Evolutionary conservation across 2,113 vertebrate genomes (phyloP), one percentile per base, ranked within the genome.

Genomic region (Mirounga angustirostris): DNA sequence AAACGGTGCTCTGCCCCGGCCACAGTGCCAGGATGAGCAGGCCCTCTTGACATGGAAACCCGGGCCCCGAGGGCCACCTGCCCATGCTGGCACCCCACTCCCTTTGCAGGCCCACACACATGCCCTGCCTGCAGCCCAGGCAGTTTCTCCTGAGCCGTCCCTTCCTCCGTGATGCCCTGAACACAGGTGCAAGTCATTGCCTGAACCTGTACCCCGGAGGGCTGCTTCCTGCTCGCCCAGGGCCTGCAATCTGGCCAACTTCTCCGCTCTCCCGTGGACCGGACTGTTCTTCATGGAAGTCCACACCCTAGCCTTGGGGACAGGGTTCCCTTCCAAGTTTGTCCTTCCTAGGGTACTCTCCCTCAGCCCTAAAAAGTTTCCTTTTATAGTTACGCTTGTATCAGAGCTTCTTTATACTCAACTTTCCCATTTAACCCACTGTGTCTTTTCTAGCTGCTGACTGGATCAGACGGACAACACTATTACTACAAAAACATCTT

Each of bases 331-430:
- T 69, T 69, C 65, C 65, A n/a, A 69, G 33, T 69, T 18, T 69
- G 67, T 36, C 67, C 67, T 36, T 69, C 67, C 33, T 69, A 36
- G 33, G 16, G 33, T 69, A n/a, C 18, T 19, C 67, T 69, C 67
- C 59, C 14, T 85, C 18, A 19, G 58, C 61, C 56, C 80, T 26
- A 46, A 18, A 19, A n/a, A 69, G 67, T 43, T 67, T 80, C 83
- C 78, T 91, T n/a, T 56, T 43, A 86, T 2, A 46, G 36, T 84
- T 24, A 74, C 21, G 73, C 36, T 71, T 78, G 13, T n/a, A 85
- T 54, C 67, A 94, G 61, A 93, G 59, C 79, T 78, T 63, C 81
- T 83, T 91, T 91, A 79, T 19, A 83, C 33, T 93, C 56, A 63
- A 87, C 30, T 81, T 26, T 58, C 24, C 74, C 61, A 5, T 82